Evolutionary conservation across 2,797 vertebrate genomes (phyloP), one percentile per base, ranked within the genome.

Genomic region (Bradypus variegatus): DNA sequence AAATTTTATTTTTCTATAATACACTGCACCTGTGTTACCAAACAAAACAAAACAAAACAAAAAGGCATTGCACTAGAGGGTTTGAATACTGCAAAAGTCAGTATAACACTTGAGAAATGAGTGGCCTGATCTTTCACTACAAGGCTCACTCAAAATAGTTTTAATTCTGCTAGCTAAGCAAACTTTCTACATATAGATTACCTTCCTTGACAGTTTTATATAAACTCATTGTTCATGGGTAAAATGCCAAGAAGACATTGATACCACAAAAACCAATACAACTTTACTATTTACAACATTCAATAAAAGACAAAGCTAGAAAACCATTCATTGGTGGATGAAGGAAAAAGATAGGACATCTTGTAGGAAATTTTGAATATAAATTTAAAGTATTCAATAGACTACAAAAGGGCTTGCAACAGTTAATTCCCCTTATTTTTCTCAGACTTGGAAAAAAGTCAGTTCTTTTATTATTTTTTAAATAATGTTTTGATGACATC

Each of bases 1-100:
- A 94, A 77, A 95, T 97, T 95, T 97, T 73, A 78, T 91, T 96
- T 93, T 94, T 81, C 92, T 97, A 95, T 86, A 96, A 91, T 95
- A 94, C 45, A 82, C 27, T 95, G 94, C 93, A 95, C 79, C 75
- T 38, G 31, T 82, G 83, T 90, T 95, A 95, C 29, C 94, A 95
- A 95, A 95, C 94, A 80, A 94, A 95, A 95, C 94, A 94, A 80
- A 88, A 94, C n/a, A n/a, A n/a, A n/a, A n/a, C n/a, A n/a, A 95
- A 95, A 83, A 89, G 90, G 87, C 33, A 96, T 92, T 83, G 58
- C 91, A 94, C 93, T 88, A 89, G 92, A 79, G 21, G 78, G 48
- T 93, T 38, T 92, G 77, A 96, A 96, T 93, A 96, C 95, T 97
- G 94, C 31, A 0, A 19, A 72, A 79, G 67, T 89, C 90, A 85